Evolutionary conservation across 2,888 invertebrate species (phyloP), one percentile per base, ranked within the genome.

Genomic region (Leucania comma): DNA sequence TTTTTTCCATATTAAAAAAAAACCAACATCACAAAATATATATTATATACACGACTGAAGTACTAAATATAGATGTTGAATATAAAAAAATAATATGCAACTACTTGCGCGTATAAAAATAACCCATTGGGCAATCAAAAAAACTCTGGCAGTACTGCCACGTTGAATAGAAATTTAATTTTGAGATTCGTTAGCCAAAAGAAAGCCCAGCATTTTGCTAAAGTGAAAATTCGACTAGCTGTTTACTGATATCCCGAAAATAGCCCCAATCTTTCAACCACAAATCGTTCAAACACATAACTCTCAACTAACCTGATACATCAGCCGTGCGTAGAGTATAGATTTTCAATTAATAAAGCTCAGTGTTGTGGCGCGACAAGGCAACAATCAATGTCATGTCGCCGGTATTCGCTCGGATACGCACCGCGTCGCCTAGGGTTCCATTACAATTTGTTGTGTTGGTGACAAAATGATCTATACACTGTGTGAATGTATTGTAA

Each of bases 341-440:
- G 81, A 67, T 81, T 84, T 82, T 81, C 84, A 82, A 84, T 84
- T 84, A 84, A 84, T 82, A 84, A 77, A 74, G 81, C 79, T 79
- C 75, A 67, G 66, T 76, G 81, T 76, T 68, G 74, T 57, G 78
- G 71, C 56, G 32, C 69, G 57, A 65, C 79, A 80, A 70, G 68
- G 68, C 66, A 80, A 72, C 78, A 77, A 82, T 85, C 79, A 85
- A 78, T 84, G 81, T 84, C 82, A 75, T 79, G 78, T 76, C 17
- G 32, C 65, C 29, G 29, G 70, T 69, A 76, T 76, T 53, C 74
- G 76, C 63, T 75, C 53, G 61, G 72, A 70, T 76, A 81, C 62
- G 73, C 64, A 67, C 74, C 51, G 60, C 72, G 71, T 68, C 69
- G 67, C 50, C 35, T 61, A 24, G 64, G 74, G 69, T 74, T 80